These are phyloP conservation scores for Aplodontia rufa DNA, from an alignment of 2,113 vertebrate species.

Conservation along the genomic window DNA sequence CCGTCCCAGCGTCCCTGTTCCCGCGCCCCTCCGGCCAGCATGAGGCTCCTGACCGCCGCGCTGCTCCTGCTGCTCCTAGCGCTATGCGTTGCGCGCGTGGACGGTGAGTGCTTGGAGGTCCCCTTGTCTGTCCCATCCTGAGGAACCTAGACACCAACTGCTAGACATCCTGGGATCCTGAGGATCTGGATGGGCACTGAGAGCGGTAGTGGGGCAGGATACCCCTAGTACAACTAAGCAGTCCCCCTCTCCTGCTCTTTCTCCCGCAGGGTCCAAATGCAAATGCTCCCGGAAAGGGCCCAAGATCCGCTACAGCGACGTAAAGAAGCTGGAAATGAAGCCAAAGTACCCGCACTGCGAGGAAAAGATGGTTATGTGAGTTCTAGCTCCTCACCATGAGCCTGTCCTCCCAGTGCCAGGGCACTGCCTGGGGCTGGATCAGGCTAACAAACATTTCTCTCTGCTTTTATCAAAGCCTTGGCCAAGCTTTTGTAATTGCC, in stretches of 20 bases:
- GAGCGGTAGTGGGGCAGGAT: not conserved
- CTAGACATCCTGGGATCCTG: not conserved
- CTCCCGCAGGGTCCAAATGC: slow-evolving; percentile 94
- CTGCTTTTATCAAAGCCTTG: not conserved
- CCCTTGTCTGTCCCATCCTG: not conserved
- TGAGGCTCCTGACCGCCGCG: slow-evolving; percentile 92
- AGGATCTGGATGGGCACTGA: not conserved
- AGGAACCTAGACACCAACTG: not conserved
- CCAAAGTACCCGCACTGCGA: slow-evolving; percentile 97
- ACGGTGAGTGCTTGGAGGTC: slow-evolving; percentile 87
- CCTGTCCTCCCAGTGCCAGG: not conserved
- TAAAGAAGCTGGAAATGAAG: slow-evolving; percentile 98
- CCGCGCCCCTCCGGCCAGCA: slow-evolving; percentile 81
- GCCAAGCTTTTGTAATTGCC: slow-evolving; percentile 22
- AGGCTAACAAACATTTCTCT: not conserved
- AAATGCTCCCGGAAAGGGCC: slow-evolving; percentile 97
- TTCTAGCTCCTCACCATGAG: slow-evolving; percentile 32
- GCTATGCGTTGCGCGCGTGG: slow-evolving; percentile 88
- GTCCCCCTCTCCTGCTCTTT: not conserved
- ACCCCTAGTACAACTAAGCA: not conserved
- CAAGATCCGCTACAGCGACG: slow-evolving; percentile 97
- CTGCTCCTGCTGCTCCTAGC: slow-evolving; percentile 92
- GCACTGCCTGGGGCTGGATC: not conserved
- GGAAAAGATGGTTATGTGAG: slow-evolving; percentile 99
- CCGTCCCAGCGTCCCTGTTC: slow-evolving; percentile 17